Evolutionary conservation across 2,797 vertebrate genomes (phyloP), one percentile per base, ranked within the genome.

Genomic region (Lutra lutra): DNA sequence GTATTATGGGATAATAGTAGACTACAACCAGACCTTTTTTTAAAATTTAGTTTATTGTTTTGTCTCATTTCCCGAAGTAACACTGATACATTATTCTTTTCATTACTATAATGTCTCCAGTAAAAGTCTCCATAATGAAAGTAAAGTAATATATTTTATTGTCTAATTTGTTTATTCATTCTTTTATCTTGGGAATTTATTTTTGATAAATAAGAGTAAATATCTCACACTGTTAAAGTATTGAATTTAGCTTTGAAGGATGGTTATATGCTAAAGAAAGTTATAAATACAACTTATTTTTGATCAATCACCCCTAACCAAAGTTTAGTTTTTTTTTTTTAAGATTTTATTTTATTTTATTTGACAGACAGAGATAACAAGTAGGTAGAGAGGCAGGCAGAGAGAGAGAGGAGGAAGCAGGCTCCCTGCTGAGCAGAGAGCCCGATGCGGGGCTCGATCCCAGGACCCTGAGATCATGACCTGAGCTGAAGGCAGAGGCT

Each of bases 151-250:
- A 13, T n/a, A 62, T 77, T 40, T 95, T 60, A 32, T 78, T 93
- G 70, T 48, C 23, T 72, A 62, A 46, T 82, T 40, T 84, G 56
- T 60, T 87, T 43, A 54, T 23, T 64, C 27, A 78, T 90, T 83
- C 21, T 62, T 70, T 94, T 43, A 58, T 46, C 43, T 51, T 43
- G 70, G 10, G 21, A 83, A 89, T 58, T 56, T 64, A 46, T 21
- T 96, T 92, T 93, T 83, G 38, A 72, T 46, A 86, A 89, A 70
- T 18, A 77, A 95, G 90, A 73, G 17, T 35, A 64, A 60, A 66
- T 86, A 72, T 60, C 83, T 94, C 17, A 70, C 66, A 14, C 66
- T 56, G 29, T 68, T 89, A 54, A 89, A 86, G 17, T 51, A 64
- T 27, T 54, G 29, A 66, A 73, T 46, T 64, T 29, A 70, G 23